Base-by-base conservation (phyloP, 2,113 vertebrate species). In the Mesoclemmys tuberculata region DNA sequence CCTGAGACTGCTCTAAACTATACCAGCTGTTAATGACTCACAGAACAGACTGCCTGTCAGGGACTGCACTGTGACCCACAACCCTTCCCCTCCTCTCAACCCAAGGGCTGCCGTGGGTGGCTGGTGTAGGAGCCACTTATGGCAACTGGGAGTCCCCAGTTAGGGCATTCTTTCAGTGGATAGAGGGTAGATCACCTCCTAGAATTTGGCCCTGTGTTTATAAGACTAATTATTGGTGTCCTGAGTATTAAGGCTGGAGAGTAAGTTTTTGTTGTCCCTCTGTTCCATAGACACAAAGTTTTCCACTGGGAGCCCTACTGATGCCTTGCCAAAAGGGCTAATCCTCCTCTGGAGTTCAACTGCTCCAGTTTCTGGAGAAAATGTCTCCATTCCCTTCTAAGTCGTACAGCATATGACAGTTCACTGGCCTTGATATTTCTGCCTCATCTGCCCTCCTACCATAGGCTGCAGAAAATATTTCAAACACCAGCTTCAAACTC, bases 391-490 rank as follows among this genome's bases (percentile, higher is more conserved):
- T 89, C 77, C 56, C 71, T 84, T 49, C 58, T 86, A 93, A 87
- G 85, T 94, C 93, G 92, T 41, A 41, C 82, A 96, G 83, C 71
- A 93, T 51, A 93, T 58, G 90, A 13, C 89, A 94, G 91, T 95
- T 94, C 93, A 80, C 0, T 1, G 90, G 90, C 85, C 93, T 92
- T 48, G 90, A 93, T 97, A 79, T 93, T 97, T 93, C 90, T 96
- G 89, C 84, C 86, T 96, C 87, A 95, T 96, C 93, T 93, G 85
- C 89, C 90, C 71, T 90, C 81, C 74, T 93, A 95, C 89, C 86
- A 91, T 85, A 94, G 58, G 94, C 92, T 95, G 89, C 94, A 94
- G 95, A 97, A 97, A 97, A 97, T 96, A 93, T 95, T 94, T 94
- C 81, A 93, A 95, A 96, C 85, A 94, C 97, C 94, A 95, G 89